phyloP scores from a whole-genome alignment of 64 coral and sea anemone genomes.

The Stylophora pistillata region DNA sequence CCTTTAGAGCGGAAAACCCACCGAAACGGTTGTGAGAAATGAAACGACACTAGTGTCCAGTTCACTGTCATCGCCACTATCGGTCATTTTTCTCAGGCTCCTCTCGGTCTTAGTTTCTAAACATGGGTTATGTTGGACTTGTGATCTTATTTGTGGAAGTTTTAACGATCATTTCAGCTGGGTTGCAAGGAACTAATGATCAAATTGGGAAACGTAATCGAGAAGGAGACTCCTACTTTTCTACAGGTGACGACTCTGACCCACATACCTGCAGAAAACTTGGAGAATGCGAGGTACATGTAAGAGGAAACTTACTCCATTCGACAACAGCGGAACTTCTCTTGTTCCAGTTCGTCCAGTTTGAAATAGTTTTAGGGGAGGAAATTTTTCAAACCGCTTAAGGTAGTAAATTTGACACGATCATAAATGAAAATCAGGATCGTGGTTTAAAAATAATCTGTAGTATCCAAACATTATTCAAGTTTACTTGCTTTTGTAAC shows the following conservation, averaged over 20 bases:
- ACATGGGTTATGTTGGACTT: neutral
- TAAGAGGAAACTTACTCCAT: no score
- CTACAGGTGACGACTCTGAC: neutral
- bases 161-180: neutral
- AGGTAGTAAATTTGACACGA: no score
- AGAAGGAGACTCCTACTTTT: constrained; percentile 39
- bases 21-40: no score
- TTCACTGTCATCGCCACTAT: no score
- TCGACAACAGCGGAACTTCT: no score
- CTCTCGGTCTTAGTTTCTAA: neutral
- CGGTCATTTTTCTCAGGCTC: neutral
- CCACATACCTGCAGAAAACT: neutral
- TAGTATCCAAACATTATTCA: no score
- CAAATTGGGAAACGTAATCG: neutral
- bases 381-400: no score
- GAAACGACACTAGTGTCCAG: no score
- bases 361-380: neutral
- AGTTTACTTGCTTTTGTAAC: no score
- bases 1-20: no score
- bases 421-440: no score
- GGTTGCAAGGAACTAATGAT: neutral
- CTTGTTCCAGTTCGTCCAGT: neutral
- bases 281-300: constrained; percentile 19
- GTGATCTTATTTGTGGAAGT: neutral
- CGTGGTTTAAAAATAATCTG: no score